Evolutionary conservation across 2,113 vertebrate genomes (phyloP), one percentile per base, ranked within the genome.

Genomic region (Melanostigma gelatinosum): DNA sequence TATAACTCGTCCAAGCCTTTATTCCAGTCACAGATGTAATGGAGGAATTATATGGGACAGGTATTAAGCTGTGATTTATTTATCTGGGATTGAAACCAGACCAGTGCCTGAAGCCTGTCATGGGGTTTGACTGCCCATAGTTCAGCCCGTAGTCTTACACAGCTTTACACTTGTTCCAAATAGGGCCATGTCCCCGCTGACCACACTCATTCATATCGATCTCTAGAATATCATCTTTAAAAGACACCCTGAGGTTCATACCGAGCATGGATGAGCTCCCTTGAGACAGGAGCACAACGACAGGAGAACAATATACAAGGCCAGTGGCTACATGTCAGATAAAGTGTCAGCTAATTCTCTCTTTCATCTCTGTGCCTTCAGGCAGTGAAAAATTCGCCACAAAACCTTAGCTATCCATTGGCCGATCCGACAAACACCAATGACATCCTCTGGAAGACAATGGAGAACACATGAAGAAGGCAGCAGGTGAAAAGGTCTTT

Each of bases 1-100:
- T 75, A 87, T 83, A 71, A 70, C 50, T 52, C 6, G 2, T 61
- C 63, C 1, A 13, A 80, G 60, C 55, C 73, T 52, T 27, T 88
- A 90, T 88, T 90, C 87, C 61, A 86, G 85, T 86, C 89, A 89
- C 88, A 90, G 82, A 91, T 83, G 82, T 74, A 82, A 72, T 61
- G 46, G 32, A 44, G 68, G 83, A 88, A 85, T 93, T 90, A 86
- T 84, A 90, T 72, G 73, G 73, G 87, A 83, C 76, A 93, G 84
- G 89, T 90, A 91, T 93, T 93, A 88, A 89, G 72, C 76, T 75
- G 24, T 90, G 86, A 91, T 89, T 91, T 89, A 88, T 91, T 92
- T 92, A 83, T 89, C 69, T 78, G 82, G 90, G 87, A 93, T 88
- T 93, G 85, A 87, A 91, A 87, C 80, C 88, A 90, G 91, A 90